Percentiles rank a stretch among this genome's conserved stretches.
These are phyloP conservation scores for Trimorus sp. DNA, from an alignment of 2,888 invertebrate genomes.

Conservation along the genomic window DNA sequence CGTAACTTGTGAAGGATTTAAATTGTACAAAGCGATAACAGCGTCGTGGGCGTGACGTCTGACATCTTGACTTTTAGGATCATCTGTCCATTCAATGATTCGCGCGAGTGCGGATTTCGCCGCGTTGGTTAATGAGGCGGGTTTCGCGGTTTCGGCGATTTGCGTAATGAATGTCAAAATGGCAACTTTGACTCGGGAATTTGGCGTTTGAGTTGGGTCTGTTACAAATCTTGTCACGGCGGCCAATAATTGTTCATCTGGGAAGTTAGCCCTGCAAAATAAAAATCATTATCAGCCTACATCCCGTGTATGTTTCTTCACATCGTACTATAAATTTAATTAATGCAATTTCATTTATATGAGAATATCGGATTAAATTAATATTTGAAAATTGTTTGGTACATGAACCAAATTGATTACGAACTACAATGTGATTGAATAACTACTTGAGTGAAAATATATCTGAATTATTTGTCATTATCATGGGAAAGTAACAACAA, in stretches of 20 bases:
- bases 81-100: slow-evolving; percentile 84
- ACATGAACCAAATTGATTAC: too few relatives aligned
- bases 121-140: slow-evolving; percentile 75
- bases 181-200: slow-evolving; percentile 89
- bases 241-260: slow-evolving; percentile 84
- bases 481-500: too few relatives aligned
- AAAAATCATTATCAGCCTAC: not conserved
- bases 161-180: slow-evolving; percentile 87
- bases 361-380: too few relatives aligned
- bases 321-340: too few relatives aligned
- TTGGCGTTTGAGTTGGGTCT: slow-evolving; percentile 96
- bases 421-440: too few relatives aligned
- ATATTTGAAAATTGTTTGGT: too few relatives aligned
- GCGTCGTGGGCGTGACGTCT: slow-evolving; percentile 85
- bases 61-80: slow-evolving; percentile 88
- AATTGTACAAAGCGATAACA: slow-evolving; percentile 93
- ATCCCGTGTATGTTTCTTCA: too few relatives aligned
- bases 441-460: too few relatives aligned
- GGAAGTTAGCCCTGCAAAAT: slow-evolving; percentile 83
- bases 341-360: too few relatives aligned
- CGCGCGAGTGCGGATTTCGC: slow-evolving; percentile 77
- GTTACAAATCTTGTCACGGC: slow-evolving; percentile 89
- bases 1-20: slow-evolving; percentile 95
- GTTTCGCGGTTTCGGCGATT: slow-evolving; percentile 86
- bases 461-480: too few relatives aligned